A percentile compares a stretch with the other conserved stretches of the same genome.
These are phyloP conservation scores for Larimichthys crocea DNA, from an alignment of 2,113 vertebrate species.

Conservation along the genomic window DNA sequence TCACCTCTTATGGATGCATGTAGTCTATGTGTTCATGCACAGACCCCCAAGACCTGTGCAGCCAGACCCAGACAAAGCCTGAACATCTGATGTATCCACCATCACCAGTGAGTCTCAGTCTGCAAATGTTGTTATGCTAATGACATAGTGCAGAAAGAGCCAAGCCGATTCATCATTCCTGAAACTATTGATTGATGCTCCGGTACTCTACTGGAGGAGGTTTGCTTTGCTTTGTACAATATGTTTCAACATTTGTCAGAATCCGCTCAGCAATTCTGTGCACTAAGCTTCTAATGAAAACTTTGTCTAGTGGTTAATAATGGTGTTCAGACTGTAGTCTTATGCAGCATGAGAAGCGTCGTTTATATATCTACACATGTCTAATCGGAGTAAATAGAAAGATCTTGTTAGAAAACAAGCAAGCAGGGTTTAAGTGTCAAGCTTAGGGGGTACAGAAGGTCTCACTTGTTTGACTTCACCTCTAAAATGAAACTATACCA, in stretches of 20 bases:
- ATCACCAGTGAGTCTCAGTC: not conserved
- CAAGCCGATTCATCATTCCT: conserved; percentile 53
- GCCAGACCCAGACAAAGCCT: not conserved
- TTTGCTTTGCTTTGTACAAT: conserved; percentile 22
- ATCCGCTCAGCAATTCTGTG: not conserved
- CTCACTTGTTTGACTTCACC: not conserved
- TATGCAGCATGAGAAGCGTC: not conserved
- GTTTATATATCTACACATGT: not conserved
- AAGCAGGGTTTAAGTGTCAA: not conserved
- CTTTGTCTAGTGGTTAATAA: not conserved
- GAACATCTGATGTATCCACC: not conserved
- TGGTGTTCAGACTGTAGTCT: too few relatives aligned
- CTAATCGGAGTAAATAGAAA: not conserved
- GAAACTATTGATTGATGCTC: conserved; percentile 44
- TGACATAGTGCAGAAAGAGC: conserved; percentile 14
- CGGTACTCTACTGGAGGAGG: conserved; percentile 23
- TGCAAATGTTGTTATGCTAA: not conserved
- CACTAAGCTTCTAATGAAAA: not conserved
- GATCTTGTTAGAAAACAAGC: not conserved
- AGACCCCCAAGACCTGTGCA: not conserved
- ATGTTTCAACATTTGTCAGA: not conserved
- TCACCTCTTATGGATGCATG: not conserved
- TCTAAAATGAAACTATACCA: not conserved
- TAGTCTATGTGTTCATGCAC: not conserved
- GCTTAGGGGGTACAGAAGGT: not conserved